Evolutionary conservation across 2,888 invertebrate genomes (phyloP).

Genomic region (Caenorhabditis wallacei): DNA sequence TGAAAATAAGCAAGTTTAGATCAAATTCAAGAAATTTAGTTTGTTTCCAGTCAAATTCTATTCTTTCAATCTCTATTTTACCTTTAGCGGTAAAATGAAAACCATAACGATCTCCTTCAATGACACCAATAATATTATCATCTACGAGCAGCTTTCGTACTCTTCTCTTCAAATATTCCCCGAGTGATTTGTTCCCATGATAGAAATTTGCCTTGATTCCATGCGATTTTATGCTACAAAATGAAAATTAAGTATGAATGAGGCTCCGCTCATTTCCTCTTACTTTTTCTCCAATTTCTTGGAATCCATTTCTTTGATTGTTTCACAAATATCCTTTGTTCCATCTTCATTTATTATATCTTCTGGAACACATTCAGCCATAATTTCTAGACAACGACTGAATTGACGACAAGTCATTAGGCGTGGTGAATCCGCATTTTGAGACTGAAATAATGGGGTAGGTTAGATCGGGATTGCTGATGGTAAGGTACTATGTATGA

Average conservation of each 20-base stretch:
- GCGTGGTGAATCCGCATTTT: not conserved
- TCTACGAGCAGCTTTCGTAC: constrained; percentile 7
- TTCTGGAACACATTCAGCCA: constrained; percentile 15
- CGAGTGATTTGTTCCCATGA: not conserved
- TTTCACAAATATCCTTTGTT: not conserved
- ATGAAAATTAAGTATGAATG: no score
- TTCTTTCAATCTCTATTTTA: no score
- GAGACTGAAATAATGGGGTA: not conserved
- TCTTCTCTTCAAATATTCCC: constrained; percentile 21
- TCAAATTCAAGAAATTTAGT: no score
- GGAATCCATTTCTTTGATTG: constrained; percentile 9
- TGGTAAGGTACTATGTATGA: no score
- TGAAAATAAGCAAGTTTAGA: no score
- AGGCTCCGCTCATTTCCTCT: no score
- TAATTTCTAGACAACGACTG: not conserved
- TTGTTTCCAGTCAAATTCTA: no score
- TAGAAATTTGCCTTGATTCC: not conserved
- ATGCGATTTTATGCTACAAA: no score
- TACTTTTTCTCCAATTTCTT: constrained; percentile 6
- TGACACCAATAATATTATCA: not conserved
- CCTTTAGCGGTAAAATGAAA: constrained; percentile 42
- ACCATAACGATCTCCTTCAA: constrained; percentile 17
- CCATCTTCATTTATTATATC: not conserved
- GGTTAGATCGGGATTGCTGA: no score
- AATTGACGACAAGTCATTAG: not conserved